Evolutionary conservation across 2,113 vertebrate species (phyloP), one percentile per base, ranked within the genome.

Genomic region (Antigone vipio): DNA sequence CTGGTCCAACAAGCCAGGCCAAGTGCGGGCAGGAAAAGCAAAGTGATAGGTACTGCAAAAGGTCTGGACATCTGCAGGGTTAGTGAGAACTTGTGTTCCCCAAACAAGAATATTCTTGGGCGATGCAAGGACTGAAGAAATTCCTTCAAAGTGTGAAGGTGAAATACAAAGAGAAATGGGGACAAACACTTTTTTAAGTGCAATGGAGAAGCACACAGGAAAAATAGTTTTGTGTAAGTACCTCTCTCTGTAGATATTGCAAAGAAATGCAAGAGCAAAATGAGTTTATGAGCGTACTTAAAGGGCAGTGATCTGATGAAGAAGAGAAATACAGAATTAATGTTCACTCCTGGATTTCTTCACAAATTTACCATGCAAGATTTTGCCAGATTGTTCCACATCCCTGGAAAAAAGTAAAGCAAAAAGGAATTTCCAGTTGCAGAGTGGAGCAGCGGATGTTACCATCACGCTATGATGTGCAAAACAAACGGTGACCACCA

Each of bases 291-390:
- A 63, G 52, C 53, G 35, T 77, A 82, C 64, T 92, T 86, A 89
- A 87, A 92, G 80, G 91, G 89, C 80, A 87, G 91, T 55, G 60
- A 95, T 71, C 72, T 96, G 89, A 68, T 75, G 56, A 91, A 71
- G 75, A 82, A 53, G 49, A 92, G 73, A 93, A 80, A 85, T 45
- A 53, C 38, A 86, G 75, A 91, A 86, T 89, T 91, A 73, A 91
- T 45, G 17, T 59, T 80, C 60, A 84, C 1, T 13, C 80, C 40
- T 52, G 64, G 30, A 59, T 84, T 92, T 85, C 84, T 67, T 47
- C 60, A 66, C 38, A 49, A 27, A 67, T 91, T 64, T 55, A 35
- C 56, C 40, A 47, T 0, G 8, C 38, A 53, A 58, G 40, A 6
- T 71, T 83, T 86, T 80, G 30, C 40, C 67, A 62, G n/a, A 10